Evolutionary conservation across 2,113 vertebrate species (phyloP).

Genomic region (Pavo muticus): DNA sequence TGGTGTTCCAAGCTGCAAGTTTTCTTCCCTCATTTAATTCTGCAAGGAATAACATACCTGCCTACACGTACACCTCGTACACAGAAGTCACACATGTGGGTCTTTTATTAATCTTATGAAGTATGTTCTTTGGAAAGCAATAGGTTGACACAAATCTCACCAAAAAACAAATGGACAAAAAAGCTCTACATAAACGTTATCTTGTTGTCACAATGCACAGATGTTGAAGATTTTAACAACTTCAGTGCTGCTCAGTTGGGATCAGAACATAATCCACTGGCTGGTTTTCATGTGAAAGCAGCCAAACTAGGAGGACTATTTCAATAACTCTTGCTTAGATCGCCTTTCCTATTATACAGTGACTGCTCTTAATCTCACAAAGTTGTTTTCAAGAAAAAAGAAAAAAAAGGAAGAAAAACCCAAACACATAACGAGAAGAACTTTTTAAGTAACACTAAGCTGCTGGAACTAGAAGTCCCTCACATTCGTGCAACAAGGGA

Average conservation of each 20-base stretch:
- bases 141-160: neutral
- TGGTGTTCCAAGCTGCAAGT: neutral
- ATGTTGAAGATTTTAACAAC: neutral
- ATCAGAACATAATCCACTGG: neutral
- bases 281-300: neutral
- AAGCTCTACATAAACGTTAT: neutral
- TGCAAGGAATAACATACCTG: fast-evolving
- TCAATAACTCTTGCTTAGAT: neutral
- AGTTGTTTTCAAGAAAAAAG: neutral
- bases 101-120: neutral
- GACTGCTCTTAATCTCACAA: neutral
- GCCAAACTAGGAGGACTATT: neutral
- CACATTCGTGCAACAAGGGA: neutral
- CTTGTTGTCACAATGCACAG: neutral
- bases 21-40: neutral
- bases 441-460: neutral
- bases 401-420: neutral
- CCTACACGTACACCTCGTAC: fast-evolving
- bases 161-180: neutral
- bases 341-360: neutral
- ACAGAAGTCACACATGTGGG: neutral
- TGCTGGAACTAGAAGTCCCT: neutral
- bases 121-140: neutral
- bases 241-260: neutral
- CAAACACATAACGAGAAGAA: neutral